A percentile compares a stretch with the other conserved stretches of the same genome.
phyloP scores from a whole-genome alignment of 2,888 invertebrate species.

The Baccha elongata region DNA sequence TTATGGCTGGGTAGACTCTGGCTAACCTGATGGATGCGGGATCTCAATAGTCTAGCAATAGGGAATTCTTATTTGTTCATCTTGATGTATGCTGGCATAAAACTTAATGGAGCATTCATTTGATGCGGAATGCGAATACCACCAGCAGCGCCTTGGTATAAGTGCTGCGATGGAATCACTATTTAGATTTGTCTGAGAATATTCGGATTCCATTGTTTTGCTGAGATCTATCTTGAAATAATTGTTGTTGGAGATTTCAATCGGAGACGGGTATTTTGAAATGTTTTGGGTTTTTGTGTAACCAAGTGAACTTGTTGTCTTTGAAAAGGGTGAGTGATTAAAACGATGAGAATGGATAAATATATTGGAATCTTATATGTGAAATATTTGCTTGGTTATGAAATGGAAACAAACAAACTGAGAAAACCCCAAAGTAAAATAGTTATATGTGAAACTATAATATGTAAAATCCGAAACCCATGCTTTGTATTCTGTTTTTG shows the following conservation, averaged over 20 bases:
- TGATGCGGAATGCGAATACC: slow-evolving; percentile 66
- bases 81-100: slow-evolving; percentile 79
- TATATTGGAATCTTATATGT: slow-evolving; percentile 7
- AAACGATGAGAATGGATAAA: slow-evolving; percentile 17
- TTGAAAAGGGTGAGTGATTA: slow-evolving; percentile 44
- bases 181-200: slow-evolving; percentile 44
- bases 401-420: too few relatives aligned
- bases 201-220: slow-evolving; percentile 51
- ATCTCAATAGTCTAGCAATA: slow-evolving; percentile 39
- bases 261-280: slow-evolving; percentile 60
- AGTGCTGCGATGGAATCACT: slow-evolving; percentile 3
- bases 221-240: slow-evolving; percentile 42
- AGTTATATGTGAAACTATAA: too few relatives aligned
- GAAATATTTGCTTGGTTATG: slow-evolving; percentile 8
- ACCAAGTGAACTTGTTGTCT: slow-evolving; percentile 67
- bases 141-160: slow-evolving; percentile 40
- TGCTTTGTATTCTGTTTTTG: too few relatives aligned
- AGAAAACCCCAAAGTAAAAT: too few relatives aligned
- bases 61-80: slow-evolving; percentile 79
- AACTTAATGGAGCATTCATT: slow-evolving; percentile 79
- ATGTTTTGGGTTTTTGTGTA: slow-evolving; percentile 49
- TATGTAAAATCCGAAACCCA: too few relatives aligned
- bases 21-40: slow-evolving; percentile 51
- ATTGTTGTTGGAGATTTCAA: slow-evolving; percentile 37
- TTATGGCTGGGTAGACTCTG: slow-evolving; percentile 76